Conservation (phyloP, 2,888 invertebrate species). For the Tryphoninae sp. region DNA sequence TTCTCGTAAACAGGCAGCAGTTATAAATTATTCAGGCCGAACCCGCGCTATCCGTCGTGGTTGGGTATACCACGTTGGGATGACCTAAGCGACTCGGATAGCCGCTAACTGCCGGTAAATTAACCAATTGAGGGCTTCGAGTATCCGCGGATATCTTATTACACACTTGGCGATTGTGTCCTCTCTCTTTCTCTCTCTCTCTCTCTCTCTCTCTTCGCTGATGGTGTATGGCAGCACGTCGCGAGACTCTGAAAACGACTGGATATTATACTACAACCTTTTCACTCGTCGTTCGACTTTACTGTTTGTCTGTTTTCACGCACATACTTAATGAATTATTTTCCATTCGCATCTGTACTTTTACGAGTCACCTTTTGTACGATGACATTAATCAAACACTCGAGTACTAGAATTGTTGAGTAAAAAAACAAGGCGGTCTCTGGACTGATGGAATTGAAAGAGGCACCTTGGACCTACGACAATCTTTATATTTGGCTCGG, state of each 20-base stretch:
- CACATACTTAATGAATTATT: slow-evolving; percentile 1
- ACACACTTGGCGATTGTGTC: slow-evolving; percentile 76
- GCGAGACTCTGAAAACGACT: slow-evolving; percentile 17
- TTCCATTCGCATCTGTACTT: slow-evolving; percentile 16
- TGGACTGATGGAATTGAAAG: slow-evolving; percentile 18
- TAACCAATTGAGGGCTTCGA: slow-evolving; percentile 82
- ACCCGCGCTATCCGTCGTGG: slow-evolving; percentile 70
- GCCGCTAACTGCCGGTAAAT: slow-evolving; percentile 81
- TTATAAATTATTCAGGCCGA: slow-evolving; percentile 82
- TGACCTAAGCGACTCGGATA: slow-evolving; percentile 80
- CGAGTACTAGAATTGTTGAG: background rate
- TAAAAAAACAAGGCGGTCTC: slow-evolving; percentile 18
- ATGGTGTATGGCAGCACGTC: slow-evolving; percentile 41
- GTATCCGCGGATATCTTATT: slow-evolving; percentile 82
- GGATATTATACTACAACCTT: slow-evolving; percentile 32
- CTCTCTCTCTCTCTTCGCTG: slow-evolving; percentile 20
- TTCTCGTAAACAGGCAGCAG: slow-evolving; percentile 82
- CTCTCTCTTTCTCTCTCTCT: slow-evolving; percentile 19
- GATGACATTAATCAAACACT: background rate
- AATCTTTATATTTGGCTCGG: slow-evolving; percentile 65
- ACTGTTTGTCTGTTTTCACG: slow-evolving; percentile 23
- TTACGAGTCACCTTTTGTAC: background rate
- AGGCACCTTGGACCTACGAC: slow-evolving; percentile 31
- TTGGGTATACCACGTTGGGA: slow-evolving; percentile 72
- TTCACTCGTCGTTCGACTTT: slow-evolving; percentile 6